Base-by-base conservation (phyloP, 2,888 invertebrate species). In the Noctua pronuba region DNA sequence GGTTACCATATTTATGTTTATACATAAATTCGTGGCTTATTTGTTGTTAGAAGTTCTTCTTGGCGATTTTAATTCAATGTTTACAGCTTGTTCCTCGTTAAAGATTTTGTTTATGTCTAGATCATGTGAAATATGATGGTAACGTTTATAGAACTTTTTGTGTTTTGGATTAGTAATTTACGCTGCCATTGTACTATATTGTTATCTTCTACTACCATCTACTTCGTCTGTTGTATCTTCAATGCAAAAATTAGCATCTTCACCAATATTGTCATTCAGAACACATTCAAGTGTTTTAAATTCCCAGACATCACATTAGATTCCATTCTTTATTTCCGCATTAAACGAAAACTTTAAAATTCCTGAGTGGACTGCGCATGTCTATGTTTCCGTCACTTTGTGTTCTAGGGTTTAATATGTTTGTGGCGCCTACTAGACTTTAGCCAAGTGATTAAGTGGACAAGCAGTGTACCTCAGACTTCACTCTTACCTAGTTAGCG, bases 401-500 rank as follows among this genome's bases (percentile, higher is more conserved):
- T 86, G 74, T 75, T 75, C n/a, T 38, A 73, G 79, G 72, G 69
- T 86, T 38, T 65, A 79, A 67, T 79, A 77, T 73, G 75, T 81
- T 67, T 75, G 65, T 78, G 86, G 86, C 88, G 82, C 82, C 86
- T 82, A 46, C 58, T 76, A 78, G 77, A 75, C 82, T 87, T 74
- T 67, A 46, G 52, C 55, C 70, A n/a, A 80, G 75, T 86, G 77
- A 86, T 86, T 88, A 86, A 88, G 74, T 86, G 72, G 82, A 73
- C 81, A 68, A 74, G 67, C 69, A 73, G 65, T 70, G 72, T 83
- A 79, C 83, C 58, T 79, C 49, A 82, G 79, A 82, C 83, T 79
- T 86, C 67, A 73, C 80, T 81, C 68, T 76, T 89, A 83, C 88
- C 81, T 81, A 77, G 80, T 84, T 80, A 86, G 78, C 70, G 68